Evolutionary conservation across 64 coral and sea anemone genomes (phyloP).

Genomic region (Dendrophyllia cribrosa): DNA sequence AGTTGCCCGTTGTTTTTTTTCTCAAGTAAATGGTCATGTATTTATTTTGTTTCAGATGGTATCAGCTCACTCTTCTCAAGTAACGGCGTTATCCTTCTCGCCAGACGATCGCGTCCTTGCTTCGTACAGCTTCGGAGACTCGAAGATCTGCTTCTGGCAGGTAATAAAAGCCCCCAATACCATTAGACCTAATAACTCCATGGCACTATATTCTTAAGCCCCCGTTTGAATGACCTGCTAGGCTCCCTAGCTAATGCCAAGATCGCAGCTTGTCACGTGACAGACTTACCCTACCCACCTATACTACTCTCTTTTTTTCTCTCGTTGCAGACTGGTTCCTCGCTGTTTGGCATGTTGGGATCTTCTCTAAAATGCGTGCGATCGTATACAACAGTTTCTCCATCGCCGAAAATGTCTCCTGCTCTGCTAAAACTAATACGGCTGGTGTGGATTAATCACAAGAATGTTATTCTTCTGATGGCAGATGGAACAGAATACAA

Average conservation of each 20-base stretch:
- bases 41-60: constrained; percentile 71
- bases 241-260: too few species aligned
- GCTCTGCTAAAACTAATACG: constrained; percentile 81
- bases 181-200: too few species aligned
- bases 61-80: constrained; percentile 85
- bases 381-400: constrained; percentile 76
- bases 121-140: constrained; percentile 95
- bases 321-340: constrained; percentile 76
- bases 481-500: constrained; percentile 93
- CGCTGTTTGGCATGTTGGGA: constrained; percentile 94
- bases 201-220: too few species aligned
- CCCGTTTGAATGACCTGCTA: too few species aligned
- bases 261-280: too few species aligned
- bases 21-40: too few species aligned
- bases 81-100: constrained; percentile 89
- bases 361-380: constrained; percentile 87
- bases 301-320: neutral
- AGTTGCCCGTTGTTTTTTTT: too few species aligned
- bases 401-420: constrained; percentile 73
- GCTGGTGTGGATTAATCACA: constrained; percentile 96
- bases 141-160: constrained; percentile 98
- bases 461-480: constrained; percentile 92
- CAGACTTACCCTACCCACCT: too few species aligned
- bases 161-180: neutral
- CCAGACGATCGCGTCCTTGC: constrained; percentile 91